A percentile compares a stretch with the other conserved stretches of the same genome.
Conservation (phyloP, 2,888 invertebrate species). For the Holacanthella duospinosa region DNA sequence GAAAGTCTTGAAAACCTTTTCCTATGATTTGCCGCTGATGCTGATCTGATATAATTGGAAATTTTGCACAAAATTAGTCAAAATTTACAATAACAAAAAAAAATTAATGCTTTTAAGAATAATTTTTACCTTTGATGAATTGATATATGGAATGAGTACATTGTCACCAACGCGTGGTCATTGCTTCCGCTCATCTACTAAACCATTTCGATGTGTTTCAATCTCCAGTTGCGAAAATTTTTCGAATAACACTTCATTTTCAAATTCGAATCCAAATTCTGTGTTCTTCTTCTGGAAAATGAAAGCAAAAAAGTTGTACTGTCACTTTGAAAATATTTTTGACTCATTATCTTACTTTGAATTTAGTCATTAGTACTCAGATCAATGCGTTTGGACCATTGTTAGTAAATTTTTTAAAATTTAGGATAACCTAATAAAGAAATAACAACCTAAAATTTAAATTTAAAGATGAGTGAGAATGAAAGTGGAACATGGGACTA, state of each 20-base stretch:
- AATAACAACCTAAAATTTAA: too few species aligned
- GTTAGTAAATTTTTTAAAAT: too few species aligned
- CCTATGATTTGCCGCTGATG: slow-evolving; percentile 28
- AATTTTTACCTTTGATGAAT: slow-evolving; percentile 16
- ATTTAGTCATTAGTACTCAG: too few species aligned
- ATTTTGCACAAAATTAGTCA: background rate
- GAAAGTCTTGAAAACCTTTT: slow-evolving; percentile 39
- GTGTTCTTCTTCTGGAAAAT: background rate
- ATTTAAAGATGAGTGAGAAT: too few species aligned
- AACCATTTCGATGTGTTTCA: slow-evolving; percentile 1
- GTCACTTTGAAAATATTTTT: too few species aligned
- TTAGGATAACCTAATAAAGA: too few species aligned
- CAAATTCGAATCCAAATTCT: background rate
- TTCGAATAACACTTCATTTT: background rate
- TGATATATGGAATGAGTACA: slow-evolving; percentile 19
- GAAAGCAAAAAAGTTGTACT: too few species aligned
- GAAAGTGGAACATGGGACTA: too few species aligned
- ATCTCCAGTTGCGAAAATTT: background rate
- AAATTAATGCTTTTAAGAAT: too few species aligned
- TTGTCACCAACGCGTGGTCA: slow-evolving; percentile 15
- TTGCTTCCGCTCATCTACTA: background rate
- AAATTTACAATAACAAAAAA: too few species aligned
- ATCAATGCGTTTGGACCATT: too few species aligned
- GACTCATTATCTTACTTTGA: too few species aligned
- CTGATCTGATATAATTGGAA: background rate